Evolutionary conservation across 2,797 vertebrate genomes (phyloP).

Genomic region (Hozukius guyotensis): DNA sequence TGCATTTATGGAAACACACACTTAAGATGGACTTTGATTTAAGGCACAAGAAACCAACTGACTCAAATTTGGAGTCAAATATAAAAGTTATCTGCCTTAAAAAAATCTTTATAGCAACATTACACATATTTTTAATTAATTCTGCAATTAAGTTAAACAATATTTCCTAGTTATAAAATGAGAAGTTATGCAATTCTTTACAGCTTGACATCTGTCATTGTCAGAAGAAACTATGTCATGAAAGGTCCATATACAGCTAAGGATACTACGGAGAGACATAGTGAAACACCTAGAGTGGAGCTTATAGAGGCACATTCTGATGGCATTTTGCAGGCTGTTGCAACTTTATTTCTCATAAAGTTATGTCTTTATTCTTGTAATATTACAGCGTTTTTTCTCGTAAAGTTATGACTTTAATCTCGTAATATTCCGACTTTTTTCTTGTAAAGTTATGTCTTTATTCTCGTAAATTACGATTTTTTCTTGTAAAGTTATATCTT

Average conservation of each 20-base stretch:
- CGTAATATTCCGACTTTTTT: too few species aligned
- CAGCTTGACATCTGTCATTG: constrained; percentile 64
- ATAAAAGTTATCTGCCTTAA: constrained; percentile 8
- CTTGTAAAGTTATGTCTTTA: too few species aligned
- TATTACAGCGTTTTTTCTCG: too few species aligned
- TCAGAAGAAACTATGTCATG: constrained; percentile 15
- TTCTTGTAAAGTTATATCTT: too few species aligned
- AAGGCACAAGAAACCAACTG: neutral
- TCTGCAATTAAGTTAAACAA: constrained; percentile 49
- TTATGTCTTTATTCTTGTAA: too few species aligned
- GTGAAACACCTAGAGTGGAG: neutral
- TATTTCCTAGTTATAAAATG: constrained; percentile 47
- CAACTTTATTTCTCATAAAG: too few species aligned
- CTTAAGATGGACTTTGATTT: neutral
- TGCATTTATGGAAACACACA: constrained; percentile 4
- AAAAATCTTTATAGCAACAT: constrained; percentile 20
- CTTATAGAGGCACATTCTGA: neutral
- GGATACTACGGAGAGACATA: too few species aligned
- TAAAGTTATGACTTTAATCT: too few species aligned
- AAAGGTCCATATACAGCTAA: neutral
- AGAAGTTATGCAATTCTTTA: constrained; percentile 33
- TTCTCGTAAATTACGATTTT: too few species aligned
- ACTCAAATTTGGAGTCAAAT: neutral
- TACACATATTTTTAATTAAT: constrained; percentile 28
- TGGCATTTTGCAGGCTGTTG: neutral